These are phyloP conservation scores for Aplysina aerophoba DNA, from an alignment of 37 sponge, comb jelly and placozoan genomes.

Conservation along the genomic window DNA sequence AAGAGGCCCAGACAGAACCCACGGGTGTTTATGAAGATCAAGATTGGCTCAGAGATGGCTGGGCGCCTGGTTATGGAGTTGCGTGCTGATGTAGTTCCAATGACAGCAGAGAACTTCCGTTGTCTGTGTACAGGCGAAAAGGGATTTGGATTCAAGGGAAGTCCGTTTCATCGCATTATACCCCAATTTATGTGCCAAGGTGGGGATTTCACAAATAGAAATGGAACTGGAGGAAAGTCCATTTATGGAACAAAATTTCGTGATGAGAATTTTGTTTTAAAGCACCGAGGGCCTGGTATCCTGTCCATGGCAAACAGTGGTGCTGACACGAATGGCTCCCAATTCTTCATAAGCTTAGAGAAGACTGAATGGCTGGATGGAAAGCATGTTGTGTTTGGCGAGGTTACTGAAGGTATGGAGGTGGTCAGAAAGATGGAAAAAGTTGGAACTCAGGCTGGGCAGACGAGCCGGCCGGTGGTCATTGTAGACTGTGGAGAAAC, in stretches of 20 bases:
- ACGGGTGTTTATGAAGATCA: slow-evolving; percentile 74
- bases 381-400: slow-evolving; percentile 99
- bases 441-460: slow-evolving; percentile 89
- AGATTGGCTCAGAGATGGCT: slow-evolving; percentile 68
- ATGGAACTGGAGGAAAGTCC: slow-evolving; percentile 97
- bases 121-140: slow-evolving; percentile 94
- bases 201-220: slow-evolving; percentile 87
- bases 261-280: slow-evolving; percentile 97
- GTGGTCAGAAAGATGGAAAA: slow-evolving; percentile 89
- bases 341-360: slow-evolving; percentile 86
- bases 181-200: slow-evolving; percentile 98
- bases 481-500: slow-evolving; percentile 90
- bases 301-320: slow-evolving; percentile 97
- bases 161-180: slow-evolving; percentile 95
- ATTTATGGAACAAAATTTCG: slow-evolving; percentile 95
- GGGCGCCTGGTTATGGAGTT: slow-evolving; percentile 84
- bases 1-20: slow-evolving; percentile 63
- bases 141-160: slow-evolving; percentile 94
- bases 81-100: slow-evolving; percentile 73
- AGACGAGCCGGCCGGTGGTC: slow-evolving; percentile 83
- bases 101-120: slow-evolving; percentile 91
- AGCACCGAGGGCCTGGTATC: slow-evolving; percentile 87
- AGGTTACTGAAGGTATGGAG: slow-evolving; percentile 88
- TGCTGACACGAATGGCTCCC: slow-evolving; percentile 91
- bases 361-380: slow-evolving; percentile 93